Conservation (phyloP, 2,888 invertebrate species). For the Lasioglossum zephyrum region DNA sequence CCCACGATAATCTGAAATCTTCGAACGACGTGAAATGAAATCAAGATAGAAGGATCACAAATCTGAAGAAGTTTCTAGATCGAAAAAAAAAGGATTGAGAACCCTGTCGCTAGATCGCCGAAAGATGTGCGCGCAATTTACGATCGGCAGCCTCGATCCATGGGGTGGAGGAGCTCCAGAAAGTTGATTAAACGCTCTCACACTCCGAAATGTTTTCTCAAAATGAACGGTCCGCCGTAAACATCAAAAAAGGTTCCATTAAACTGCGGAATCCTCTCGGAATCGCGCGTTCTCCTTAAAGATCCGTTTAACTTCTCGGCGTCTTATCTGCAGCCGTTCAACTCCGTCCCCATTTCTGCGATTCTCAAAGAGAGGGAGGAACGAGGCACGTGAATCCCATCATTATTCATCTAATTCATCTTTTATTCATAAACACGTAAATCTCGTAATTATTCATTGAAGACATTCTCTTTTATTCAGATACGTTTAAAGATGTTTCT, state of each 20-base stretch:
- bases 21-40: neutral
- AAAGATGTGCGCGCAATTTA: neutral
- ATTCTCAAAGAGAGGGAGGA: too few species aligned
- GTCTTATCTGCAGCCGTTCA: neutral
- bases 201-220: neutral
- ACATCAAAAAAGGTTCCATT: constrained; percentile 2
- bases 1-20: too few species aligned
- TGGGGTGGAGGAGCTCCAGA: neutral
- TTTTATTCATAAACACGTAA: too few species aligned
- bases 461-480: too few species aligned
- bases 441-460: too few species aligned
- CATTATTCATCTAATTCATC: too few species aligned
- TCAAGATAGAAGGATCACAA: neutral
- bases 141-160: neutral
- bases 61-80: neutral
- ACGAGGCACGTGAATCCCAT: too few species aligned
- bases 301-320: neutral
- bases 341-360: neutral
- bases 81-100: neutral
- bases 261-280: neutral
- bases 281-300: neutral
- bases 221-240: neutral
- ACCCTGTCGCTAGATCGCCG: neutral
- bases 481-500: too few species aligned
- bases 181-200: neutral